A percentile compares a stretch with the other conserved stretches of the same genome.
phyloP scores from a whole-genome alignment of 2,888 invertebrate genomes.

The Agrochola macilenta region DNA sequence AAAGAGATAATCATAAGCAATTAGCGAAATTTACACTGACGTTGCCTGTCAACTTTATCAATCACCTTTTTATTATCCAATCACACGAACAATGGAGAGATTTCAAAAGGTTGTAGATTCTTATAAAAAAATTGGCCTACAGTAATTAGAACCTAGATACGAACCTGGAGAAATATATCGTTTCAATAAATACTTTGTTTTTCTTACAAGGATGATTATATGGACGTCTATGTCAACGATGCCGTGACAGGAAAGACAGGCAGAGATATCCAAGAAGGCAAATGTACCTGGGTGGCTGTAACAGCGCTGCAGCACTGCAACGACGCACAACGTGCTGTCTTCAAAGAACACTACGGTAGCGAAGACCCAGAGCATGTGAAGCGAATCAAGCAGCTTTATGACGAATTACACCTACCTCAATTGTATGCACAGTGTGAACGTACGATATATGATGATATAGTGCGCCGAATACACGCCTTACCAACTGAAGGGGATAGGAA shows the following conservation, averaged over 20 bases:
- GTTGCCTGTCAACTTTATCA: no score
- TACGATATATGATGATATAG: slow-evolving; percentile 16
- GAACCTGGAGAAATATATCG: no score
- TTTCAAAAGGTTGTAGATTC: no score
- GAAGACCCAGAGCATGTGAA: slow-evolving; percentile 91
- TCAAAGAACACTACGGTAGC: slow-evolving; percentile 92
- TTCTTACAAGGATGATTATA: slow-evolving; percentile 44
- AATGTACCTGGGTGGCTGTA: slow-evolving; percentile 97
- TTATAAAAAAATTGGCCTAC: no score
- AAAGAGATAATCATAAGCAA: no score
- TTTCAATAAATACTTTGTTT: background rate
- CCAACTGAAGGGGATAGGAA: slow-evolving; percentile 22
- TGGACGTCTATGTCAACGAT: slow-evolving; percentile 36
- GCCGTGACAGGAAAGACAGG: slow-evolving; percentile 79
- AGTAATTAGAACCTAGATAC: no score
- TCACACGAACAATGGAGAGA: no score
- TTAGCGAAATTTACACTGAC: no score
- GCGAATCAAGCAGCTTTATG: slow-evolving; percentile 76
- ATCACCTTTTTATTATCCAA: no score
- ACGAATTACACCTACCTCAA: slow-evolving; percentile 91
- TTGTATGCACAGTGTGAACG: slow-evolving; percentile 24
- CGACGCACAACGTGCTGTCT: slow-evolving; percentile 89
- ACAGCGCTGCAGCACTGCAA: slow-evolving; percentile 94
- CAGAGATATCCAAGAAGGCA: slow-evolving; percentile 97
- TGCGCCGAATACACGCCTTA: slow-evolving; percentile 25